Conservation (phyloP, 1,140 invertebrate genomes). For the Wasmannia auropunctata region DNA sequence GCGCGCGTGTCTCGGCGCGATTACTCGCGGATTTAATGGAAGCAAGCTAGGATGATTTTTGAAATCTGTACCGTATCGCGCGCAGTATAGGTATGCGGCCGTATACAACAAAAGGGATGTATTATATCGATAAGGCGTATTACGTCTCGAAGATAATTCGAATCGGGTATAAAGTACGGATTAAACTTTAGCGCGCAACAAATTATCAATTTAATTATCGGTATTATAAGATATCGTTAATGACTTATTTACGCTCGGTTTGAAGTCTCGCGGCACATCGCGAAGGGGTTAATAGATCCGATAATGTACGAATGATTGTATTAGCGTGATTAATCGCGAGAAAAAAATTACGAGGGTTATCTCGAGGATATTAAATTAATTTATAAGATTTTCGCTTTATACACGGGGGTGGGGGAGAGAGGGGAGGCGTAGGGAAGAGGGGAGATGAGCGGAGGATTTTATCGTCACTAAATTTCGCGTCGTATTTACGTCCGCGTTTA, state of each 20-base stretch:
- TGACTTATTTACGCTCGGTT: slow-evolving; percentile 24
- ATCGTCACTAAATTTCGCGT: background rate
- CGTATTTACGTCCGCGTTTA: background rate
- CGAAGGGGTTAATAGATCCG: background rate
- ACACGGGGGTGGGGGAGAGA: background rate
- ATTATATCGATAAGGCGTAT: background rate
- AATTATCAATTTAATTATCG: slow-evolving; percentile 36
- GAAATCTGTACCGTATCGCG: background rate
- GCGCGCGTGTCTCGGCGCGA: slow-evolving; percentile 30
- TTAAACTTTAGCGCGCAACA: slow-evolving; percentile 1
- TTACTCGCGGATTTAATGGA: slow-evolving; percentile 23
- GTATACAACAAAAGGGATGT: background rate
- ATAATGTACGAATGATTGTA: background rate
- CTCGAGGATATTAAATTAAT: background rate
- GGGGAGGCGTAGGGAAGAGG: no score
- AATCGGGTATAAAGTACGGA: slow-evolving; percentile 10
- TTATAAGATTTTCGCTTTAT: background rate
- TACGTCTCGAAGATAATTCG: background rate
- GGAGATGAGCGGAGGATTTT: background rate
- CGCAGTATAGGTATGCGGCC: background rate
- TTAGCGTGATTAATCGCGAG: slow-evolving; percentile 2
- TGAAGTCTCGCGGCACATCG: background rate
- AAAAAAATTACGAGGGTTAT: background rate
- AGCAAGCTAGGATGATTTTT: slow-evolving; percentile 1
- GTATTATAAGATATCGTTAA: slow-evolving; percentile 20